A percentile compares a stretch with the other conserved stretches of the same genome.
These are phyloP conservation scores for Echinops telfairi DNA, from an alignment of 2,113 vertebrate genomes.

Conservation along the genomic window DNA sequence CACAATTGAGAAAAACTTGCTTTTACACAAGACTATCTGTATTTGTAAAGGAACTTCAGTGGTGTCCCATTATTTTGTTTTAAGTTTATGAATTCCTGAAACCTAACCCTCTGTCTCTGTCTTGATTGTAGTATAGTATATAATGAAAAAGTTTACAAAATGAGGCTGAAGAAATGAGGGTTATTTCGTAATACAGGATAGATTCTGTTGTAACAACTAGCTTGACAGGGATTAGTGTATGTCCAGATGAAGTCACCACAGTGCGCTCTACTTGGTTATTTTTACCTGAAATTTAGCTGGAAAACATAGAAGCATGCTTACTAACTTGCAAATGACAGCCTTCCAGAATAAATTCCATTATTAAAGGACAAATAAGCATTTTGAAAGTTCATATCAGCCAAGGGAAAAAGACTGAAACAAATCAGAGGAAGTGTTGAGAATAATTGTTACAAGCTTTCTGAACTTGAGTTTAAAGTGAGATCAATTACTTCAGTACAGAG, in stretches of 20 bases:
- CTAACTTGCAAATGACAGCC: constrained; percentile 8
- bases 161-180: not conserved
- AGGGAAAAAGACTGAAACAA: not conserved
- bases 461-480: constrained; percentile 48
- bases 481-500: not conserved
- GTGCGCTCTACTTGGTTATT: not conserved
- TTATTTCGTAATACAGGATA: constrained; percentile 32
- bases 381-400: constrained; percentile 50
- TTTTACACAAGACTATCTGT: not conserved
- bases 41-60: not conserved
- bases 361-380: not conserved
- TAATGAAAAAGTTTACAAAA: not conserved
- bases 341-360: not conserved
- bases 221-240: constrained; percentile 17
- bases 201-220: constrained; percentile 5
- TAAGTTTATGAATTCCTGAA: constrained; percentile 50
- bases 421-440: not conserved
- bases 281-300: constrained; percentile 21
- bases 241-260: constrained; percentile 19
- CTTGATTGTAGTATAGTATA: constrained; percentile 28
- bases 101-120: not conserved
- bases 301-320: not conserved
- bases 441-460: constrained; percentile 14
- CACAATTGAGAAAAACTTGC: not conserved
- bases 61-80: constrained; percentile 31